These are phyloP conservation scores for Papilio demoleus DNA, from an alignment of 2,888 invertebrate genomes.

Conservation along the genomic window DNA sequence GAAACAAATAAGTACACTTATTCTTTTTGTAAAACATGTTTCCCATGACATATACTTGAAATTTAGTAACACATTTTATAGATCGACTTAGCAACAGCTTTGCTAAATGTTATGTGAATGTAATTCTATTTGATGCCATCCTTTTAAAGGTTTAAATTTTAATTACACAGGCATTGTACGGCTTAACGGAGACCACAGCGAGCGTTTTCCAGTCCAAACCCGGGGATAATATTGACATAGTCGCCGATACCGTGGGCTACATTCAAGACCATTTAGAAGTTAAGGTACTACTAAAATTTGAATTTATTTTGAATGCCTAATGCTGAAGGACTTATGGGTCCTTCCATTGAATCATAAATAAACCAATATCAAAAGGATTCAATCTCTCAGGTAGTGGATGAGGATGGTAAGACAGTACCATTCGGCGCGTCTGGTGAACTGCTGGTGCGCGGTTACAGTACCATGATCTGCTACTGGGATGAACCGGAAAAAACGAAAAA, in stretches of 20 bases:
- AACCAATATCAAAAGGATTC: too few species aligned
- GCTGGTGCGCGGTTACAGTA: slow-evolving; percentile 88
- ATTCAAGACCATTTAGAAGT: slow-evolving; percentile 84
- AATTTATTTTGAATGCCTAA: neutral
- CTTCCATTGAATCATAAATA: too few species aligned
- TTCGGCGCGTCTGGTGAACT: slow-evolving; percentile 90
- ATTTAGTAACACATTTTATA: too few species aligned
- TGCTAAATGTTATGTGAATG: too few species aligned
- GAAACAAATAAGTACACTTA: neutral
- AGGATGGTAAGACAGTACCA: slow-evolving; percentile 85
- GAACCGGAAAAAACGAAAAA: slow-evolving; percentile 89
- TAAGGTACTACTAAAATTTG: slow-evolving; percentile 67
- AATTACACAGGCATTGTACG: slow-evolving; percentile 81
- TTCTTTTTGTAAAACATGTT: too few species aligned
- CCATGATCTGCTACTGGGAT: slow-evolving; percentile 93
- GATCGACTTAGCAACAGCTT: too few species aligned
- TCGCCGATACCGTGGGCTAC: slow-evolving; percentile 84
- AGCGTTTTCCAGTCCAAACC: slow-evolving; percentile 81
- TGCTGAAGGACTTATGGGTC: too few species aligned
- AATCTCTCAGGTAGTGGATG: slow-evolving; percentile 85
- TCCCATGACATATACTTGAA: too few species aligned
- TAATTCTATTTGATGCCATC: too few species aligned
- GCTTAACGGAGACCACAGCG: slow-evolving; percentile 85
- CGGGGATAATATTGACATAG: slow-evolving; percentile 76
- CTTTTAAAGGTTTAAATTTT: too few species aligned